phyloP scores from a whole-genome alignment of 2,888 invertebrate genomes.

The Eupithecia tripunctaria region DNA sequence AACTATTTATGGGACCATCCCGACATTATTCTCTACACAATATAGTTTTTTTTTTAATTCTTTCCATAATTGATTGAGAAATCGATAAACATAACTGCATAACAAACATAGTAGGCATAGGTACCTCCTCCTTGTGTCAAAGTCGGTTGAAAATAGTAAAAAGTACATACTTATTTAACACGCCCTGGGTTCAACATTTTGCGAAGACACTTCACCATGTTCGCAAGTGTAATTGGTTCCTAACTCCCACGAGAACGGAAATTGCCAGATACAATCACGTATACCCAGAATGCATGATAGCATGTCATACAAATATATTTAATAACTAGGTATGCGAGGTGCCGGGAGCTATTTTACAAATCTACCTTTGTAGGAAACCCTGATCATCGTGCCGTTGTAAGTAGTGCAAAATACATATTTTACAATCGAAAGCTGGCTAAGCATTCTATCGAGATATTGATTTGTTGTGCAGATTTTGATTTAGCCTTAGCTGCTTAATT shows the following conservation, averaged over 20 bases:
- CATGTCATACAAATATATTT: constrained; percentile 25
- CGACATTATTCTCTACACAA: too few species aligned
- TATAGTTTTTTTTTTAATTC: too few species aligned
- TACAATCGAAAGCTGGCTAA: neutral
- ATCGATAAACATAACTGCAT: too few species aligned
- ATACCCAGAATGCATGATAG: constrained; percentile 27
- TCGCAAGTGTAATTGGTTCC: constrained; percentile 9
- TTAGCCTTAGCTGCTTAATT: too few species aligned
- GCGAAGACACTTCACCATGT: constrained; percentile 17
- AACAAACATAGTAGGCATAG: too few species aligned
- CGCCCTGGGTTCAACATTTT: neutral
- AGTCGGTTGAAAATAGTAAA: neutral
- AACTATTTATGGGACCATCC: too few species aligned
- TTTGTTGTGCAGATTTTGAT: too few species aligned
- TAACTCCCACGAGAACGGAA: constrained; percentile 39
- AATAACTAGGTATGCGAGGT: constrained; percentile 7
- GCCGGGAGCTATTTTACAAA: neutral
- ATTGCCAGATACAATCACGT: constrained; percentile 36
- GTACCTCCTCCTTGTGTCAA: too few species aligned
- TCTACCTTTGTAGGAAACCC: neutral
- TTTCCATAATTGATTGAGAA: too few species aligned
- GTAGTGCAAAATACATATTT: neutral
- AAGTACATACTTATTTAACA: neutral
- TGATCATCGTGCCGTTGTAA: neutral
- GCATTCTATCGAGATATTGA: neutral